These are phyloP conservation scores for Prorops nasuta DNA, from an alignment of 1,140 invertebrate species.

Conservation along the genomic window DNA sequence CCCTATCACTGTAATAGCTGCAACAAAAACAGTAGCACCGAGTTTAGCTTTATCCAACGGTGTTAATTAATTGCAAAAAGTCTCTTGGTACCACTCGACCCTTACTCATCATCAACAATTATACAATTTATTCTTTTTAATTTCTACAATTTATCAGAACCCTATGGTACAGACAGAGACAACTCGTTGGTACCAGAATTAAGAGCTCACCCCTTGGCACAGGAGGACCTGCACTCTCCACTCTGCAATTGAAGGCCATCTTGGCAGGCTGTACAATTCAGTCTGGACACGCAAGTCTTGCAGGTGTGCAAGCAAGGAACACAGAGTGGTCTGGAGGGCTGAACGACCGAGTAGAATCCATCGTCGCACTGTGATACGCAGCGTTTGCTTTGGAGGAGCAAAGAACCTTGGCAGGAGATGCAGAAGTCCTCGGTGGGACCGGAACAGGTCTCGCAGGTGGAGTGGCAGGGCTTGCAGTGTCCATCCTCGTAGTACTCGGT, in stretches of 20 bases:
- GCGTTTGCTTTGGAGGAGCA: conserved; percentile 65
- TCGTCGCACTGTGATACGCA: conserved; percentile 73
- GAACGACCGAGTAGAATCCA: conserved; percentile 63
- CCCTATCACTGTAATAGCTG: conserved; percentile 81
- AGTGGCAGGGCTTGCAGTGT: conserved; percentile 69
- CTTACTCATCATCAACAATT: no score
- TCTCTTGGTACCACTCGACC: no score
- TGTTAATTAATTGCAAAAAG: no score
- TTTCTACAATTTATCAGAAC: no score
- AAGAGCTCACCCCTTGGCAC: conserved; percentile 66
- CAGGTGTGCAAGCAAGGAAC: conserved; percentile 77
- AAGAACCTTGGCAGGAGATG: conserved; percentile 65
- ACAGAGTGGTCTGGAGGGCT: conserved; percentile 66
- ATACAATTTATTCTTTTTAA: no score
- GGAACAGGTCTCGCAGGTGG: conserved; percentile 70
- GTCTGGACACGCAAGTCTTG: conserved; percentile 69
- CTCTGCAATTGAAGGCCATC: conserved; percentile 73
- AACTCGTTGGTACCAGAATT: no score
- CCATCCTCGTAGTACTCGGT: conserved; percentile 69
- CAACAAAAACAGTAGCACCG: conserved; percentile 19
- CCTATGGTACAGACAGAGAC: no score
- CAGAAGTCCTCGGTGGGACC: conserved; percentile 68
- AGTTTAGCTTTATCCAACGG: no score
- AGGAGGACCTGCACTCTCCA: conserved; percentile 73
- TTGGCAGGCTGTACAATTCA: conserved; percentile 76